Evolutionary conservation across 1,140 invertebrate species (phyloP).

Genomic region (Brachionus rubens): DNA sequence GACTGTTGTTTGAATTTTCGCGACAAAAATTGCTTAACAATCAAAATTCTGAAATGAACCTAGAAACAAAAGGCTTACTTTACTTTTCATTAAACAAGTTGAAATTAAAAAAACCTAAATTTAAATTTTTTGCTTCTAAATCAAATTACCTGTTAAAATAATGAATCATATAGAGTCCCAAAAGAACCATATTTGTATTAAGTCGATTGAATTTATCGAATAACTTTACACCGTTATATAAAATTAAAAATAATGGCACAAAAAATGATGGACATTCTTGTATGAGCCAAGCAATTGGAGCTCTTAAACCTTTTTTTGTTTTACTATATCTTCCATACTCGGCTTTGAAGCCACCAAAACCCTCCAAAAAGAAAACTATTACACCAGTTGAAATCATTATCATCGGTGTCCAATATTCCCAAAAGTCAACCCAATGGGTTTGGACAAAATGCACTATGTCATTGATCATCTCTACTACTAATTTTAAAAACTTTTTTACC

Average conservation of each 20-base stretch:
- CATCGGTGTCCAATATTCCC: slow-evolving; percentile 33
- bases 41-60: too few species aligned
- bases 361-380: slow-evolving; percentile 26
- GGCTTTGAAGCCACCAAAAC: slow-evolving; percentile 35
- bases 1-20: too few species aligned
- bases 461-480: background rate
- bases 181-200: slow-evolving; percentile 29
- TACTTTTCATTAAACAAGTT: too few species aligned
- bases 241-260: slow-evolving; percentile 24
- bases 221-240: background rate
- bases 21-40: too few species aligned
- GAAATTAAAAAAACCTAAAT: too few species aligned
- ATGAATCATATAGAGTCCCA: slow-evolving; percentile 34
- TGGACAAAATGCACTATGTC: background rate
- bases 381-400: slow-evolving; percentile 26
- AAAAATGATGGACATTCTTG: slow-evolving; percentile 47
- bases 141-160: slow-evolving; percentile 33
- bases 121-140: background rate
- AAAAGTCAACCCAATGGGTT: background rate
- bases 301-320: slow-evolving; percentile 3
- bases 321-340: slow-evolving; percentile 44
- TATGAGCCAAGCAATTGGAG: slow-evolving; percentile 44
- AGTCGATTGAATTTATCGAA: background rate
- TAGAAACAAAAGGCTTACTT: too few species aligned
- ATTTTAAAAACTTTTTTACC: background rate